Evolutionary conservation across 2,888 invertebrate genomes (phyloP).

Genomic region (Dicranocentrus wangi): DNA sequence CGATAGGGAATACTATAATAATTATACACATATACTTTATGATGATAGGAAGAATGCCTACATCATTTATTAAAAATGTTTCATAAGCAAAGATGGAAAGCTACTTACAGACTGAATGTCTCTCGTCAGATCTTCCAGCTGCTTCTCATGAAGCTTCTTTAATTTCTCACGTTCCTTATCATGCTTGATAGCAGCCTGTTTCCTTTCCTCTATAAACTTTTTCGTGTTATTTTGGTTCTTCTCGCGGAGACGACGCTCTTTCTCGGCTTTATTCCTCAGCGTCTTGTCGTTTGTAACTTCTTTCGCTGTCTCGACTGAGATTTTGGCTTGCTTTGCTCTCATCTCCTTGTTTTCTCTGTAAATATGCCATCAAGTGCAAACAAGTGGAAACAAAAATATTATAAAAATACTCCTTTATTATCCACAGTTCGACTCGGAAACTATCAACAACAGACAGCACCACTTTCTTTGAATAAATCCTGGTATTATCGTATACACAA

Average conservation of each 20-base stretch:
- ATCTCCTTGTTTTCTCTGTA: conserved; percentile 94
- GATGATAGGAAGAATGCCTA: not conserved
- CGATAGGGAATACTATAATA: not conserved
- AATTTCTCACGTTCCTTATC: conserved; percentile 93
- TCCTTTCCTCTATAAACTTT: conserved; percentile 96
- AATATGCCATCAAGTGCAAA: conserved; percentile 37
- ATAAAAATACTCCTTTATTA: not conserved
- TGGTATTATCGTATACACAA: no score
- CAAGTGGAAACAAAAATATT: conserved; percentile 18
- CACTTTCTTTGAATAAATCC: no score
- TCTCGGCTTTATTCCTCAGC: conserved; percentile 95
- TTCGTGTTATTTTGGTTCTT: conserved; percentile 98
- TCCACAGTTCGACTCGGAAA: not conserved
- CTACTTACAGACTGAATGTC: conserved; percentile 87
- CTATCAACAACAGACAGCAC: no score
- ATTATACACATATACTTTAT: conserved; percentile 1
- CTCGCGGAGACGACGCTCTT: conserved; percentile 92
- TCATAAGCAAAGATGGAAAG: conserved; percentile 13
- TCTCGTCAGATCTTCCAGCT: conserved; percentile 89
- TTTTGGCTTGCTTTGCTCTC: conserved; percentile 91
- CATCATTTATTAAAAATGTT: not conserved
- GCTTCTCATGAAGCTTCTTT: conserved; percentile 92
- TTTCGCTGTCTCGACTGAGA: conserved; percentile 96
- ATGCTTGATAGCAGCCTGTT: conserved; percentile 90
- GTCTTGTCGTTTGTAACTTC: conserved; percentile 97